Percentiles rank a stretch among this genome's conserved stretches.
phyloP scores from a whole-genome alignment of 2,888 invertebrate species.

The Metellina segmentata region DNA sequence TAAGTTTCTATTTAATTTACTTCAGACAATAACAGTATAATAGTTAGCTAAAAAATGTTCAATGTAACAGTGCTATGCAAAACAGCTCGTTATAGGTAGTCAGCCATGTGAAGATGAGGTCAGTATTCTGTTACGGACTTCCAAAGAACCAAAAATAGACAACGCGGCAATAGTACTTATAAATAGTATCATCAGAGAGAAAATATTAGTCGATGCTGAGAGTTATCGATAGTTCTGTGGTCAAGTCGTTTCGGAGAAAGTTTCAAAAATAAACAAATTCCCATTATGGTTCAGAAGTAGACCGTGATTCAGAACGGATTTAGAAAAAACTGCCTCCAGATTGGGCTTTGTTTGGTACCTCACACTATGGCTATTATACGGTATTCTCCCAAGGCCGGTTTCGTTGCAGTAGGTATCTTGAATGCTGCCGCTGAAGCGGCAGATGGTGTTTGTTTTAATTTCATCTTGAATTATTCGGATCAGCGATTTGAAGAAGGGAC shows the following conservation, averaged over 20 bases:
- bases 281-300: conserved; percentile 48
- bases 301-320: conserved; percentile 48
- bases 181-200: neutral
- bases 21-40: neutral
- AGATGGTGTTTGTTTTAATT: conserved; percentile 57
- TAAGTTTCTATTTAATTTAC: neutral
- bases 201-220: neutral
- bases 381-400: conserved; percentile 61
- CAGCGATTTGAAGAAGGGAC: conserved; percentile 21
- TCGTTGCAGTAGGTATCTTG: neutral
- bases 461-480: conserved; percentile 50
- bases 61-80: neutral
- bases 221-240: neutral
- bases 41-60: neutral
- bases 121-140: neutral
- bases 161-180: neutral
- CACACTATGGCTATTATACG: neutral
- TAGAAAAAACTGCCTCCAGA: conserved; percentile 7
- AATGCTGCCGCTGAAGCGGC: conserved; percentile 54
- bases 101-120: neutral
- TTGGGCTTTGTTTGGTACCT: neutral
- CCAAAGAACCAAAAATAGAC: neutral
- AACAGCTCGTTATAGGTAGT: neutral
- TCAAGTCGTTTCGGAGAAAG: conserved; percentile 29
- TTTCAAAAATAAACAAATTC: conserved; percentile 35